Base-by-base conservation (phyloP, 2,113 vertebrate genomes). In the Daphoenositta chrysoptera region DNA sequence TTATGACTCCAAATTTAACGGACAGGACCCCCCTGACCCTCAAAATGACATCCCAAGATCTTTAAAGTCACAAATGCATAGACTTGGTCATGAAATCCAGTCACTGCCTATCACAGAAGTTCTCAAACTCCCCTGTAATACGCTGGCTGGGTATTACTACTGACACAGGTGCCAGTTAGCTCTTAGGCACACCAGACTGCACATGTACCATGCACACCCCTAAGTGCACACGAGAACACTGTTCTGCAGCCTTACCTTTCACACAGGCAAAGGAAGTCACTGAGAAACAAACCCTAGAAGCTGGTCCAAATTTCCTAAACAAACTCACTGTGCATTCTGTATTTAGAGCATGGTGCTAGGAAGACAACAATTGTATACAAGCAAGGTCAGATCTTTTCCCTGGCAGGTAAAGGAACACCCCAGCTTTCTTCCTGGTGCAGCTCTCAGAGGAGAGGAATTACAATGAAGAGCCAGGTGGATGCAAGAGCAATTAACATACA, bases 181-280 rank as follows among this genome's bases (percentile, higher is more conserved):
- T 81, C 66, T 44, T 4, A 22, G 15, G 42, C 44, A 48, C 6
- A 50, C 15, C 26, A 16, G 48, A 37, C 54, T 56, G 47, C 40
- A 20, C 16, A 15, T 0, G 72, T 45, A 20, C 28, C 5, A 26
- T 2, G 1, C 42, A 57, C 19, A 31, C 2, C 5, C 40, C 20
- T 24, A 26, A 56, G 57, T 0, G 5, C 54, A 31, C 28, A 15
- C 0, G 1, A 72, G 56, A 51, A 33, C 7, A 54, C 10, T 2
- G 9, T 22, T 61, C 37, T 2, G 8, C 51, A 63, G 19, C 20
- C 44, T 45, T 42, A 42, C 42, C 17, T 56, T 88, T 39, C n/a
- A 66, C 27, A 47, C 6, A 50, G 42, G 51, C 40, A 56, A 45
- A 81, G 27, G 12, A 71, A 69, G 33, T 35, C 51, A 39, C 57